These are phyloP conservation scores for Hypercompe scribonia DNA, from an alignment of 2,888 invertebrate genomes.

Conservation along the genomic window DNA sequence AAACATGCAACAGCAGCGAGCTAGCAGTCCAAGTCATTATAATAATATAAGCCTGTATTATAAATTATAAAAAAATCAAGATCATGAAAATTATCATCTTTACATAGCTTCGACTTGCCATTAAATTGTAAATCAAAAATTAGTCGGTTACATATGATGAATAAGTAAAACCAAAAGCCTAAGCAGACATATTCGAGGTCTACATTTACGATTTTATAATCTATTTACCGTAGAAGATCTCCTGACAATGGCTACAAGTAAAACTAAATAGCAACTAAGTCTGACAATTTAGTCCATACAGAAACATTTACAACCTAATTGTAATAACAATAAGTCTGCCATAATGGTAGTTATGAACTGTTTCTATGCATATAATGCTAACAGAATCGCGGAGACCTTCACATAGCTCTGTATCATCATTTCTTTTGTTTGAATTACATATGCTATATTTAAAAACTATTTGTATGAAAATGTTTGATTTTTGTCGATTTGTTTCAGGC, in stretches of 20 bases:
- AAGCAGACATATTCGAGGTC: not conserved
- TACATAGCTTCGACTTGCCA: not conserved
- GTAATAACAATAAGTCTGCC: conserved; percentile 73
- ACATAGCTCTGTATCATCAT: conserved; percentile 62
- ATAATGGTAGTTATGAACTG: conserved; percentile 66
- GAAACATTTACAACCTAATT: conserved; percentile 65
- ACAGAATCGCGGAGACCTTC: conserved; percentile 72
- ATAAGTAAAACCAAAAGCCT: not conserved
- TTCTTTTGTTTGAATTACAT: conserved; percentile 64
- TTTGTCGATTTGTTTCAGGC: conserved; percentile 89
- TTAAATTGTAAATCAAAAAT: not conserved
- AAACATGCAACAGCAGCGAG: too few relatives aligned
- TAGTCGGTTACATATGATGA: not conserved
- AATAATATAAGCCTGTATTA: not conserved
- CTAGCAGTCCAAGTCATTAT: not conserved
- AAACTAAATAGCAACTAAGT: conserved; percentile 33
- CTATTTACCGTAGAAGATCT: conserved; percentile 5
- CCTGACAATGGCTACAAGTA: conserved; percentile 11
- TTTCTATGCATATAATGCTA: conserved; percentile 61
- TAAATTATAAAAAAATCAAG: not conserved
- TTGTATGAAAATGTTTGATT: conserved; percentile 45
- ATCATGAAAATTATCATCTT: not conserved
- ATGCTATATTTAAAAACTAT: conserved; percentile 49
- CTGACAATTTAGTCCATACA: conserved; percentile 53
- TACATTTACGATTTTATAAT: not conserved